A percentile compares a stretch with the other conserved stretches of the same genome.
Evolutionary conservation across 2,113 vertebrate genomes (phyloP).

Genomic region (Apodemus sylvaticus): DNA sequence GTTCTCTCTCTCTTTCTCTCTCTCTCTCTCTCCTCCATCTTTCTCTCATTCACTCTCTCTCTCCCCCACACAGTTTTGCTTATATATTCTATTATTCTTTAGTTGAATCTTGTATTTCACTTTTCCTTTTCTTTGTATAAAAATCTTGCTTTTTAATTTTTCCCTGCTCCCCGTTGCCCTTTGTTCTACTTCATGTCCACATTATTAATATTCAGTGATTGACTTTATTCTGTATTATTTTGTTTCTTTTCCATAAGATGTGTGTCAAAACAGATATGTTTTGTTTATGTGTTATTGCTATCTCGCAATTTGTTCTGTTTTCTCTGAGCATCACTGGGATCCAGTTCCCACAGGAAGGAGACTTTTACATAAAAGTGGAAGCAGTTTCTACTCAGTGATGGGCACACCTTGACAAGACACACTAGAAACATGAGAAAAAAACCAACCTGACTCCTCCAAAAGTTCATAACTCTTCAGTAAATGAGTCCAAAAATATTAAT

Average conservation of each 20-base stretch:
- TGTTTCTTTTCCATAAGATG: not conserved
- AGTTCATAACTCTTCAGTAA: not conserved
- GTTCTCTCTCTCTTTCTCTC: no score
- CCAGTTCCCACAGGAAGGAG: not conserved
- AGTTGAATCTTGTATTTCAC: not conserved
- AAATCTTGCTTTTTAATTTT: not conserved
- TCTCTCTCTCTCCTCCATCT: no score
- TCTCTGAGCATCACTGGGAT: not conserved
- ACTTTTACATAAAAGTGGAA: not conserved
- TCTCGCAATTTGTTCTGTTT: not conserved
- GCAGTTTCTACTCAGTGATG: not conserved
- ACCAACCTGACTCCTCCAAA: not conserved
- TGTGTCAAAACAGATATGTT: not conserved
- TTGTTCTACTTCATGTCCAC: not conserved
- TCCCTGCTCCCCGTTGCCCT: not conserved
- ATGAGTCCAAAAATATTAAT: not conserved
- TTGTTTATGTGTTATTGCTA: not conserved
- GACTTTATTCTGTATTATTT: not conserved
- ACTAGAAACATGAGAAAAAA: not conserved
- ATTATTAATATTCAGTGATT: not conserved
- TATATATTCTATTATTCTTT: not conserved
- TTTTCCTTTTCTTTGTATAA: not conserved
- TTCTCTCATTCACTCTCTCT: no score
- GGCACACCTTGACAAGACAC: not conserved
- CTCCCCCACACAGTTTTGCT: not conserved